Conservation (phyloP, 2,797 vertebrate genomes). For the Enteromius mattozi region DNA sequence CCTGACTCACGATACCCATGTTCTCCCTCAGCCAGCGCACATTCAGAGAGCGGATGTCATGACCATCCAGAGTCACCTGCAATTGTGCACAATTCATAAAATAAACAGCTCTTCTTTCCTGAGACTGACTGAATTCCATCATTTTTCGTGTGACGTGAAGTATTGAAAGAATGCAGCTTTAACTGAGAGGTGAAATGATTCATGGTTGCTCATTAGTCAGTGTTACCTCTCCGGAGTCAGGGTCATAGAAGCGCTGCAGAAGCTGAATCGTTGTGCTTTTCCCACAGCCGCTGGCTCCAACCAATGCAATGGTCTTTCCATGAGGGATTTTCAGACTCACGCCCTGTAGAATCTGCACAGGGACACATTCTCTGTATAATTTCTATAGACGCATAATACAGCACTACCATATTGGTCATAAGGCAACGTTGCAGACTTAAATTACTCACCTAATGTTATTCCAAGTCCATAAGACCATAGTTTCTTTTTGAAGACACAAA, state of each 20-base stretch:
- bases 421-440: not conserved
- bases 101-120: not conserved
- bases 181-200: not conserved
- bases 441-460: not conserved
- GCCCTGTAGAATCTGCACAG: constrained; percentile 77
- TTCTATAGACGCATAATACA: not conserved
- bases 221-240: constrained; percentile 76
- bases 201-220: not conserved
- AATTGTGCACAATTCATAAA: constrained; percentile 22
- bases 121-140: not conserved
- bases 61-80: constrained; percentile 66
- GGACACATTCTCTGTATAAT: not conserved
- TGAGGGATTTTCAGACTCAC: constrained; percentile 78
- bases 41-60: constrained; percentile 70
- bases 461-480: not conserved
- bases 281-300: constrained; percentile 83
- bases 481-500: not conserved
- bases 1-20: constrained; percentile 70
- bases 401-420: not conserved
- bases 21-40: constrained; percentile 68
- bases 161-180: not conserved
- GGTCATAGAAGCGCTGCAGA: constrained; percentile 84
- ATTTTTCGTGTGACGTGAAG: not conserved
- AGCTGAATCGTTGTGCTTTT: constrained; percentile 83
- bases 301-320: constrained; percentile 83